These are phyloP conservation scores for Arrhopalites spinosus DNA, from an alignment of 2,888 invertebrate genomes.

Conservation along the genomic window DNA sequence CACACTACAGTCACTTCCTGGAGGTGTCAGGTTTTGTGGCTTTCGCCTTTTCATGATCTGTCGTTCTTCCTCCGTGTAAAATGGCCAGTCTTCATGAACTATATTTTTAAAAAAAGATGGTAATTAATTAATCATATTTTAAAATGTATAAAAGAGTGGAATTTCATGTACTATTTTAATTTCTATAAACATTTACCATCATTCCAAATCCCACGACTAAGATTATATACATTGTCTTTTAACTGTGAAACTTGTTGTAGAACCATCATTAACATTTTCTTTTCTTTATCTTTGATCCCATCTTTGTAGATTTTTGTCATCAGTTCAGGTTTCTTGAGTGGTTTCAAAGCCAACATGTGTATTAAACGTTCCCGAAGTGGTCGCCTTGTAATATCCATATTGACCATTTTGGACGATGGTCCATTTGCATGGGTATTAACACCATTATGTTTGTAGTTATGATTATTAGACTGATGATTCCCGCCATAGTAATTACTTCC, in stretches of 20 bases:
- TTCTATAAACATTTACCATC: conserved; percentile 66
- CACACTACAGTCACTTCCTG: conserved; percentile 71
- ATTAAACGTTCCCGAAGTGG: conserved; percentile 87
- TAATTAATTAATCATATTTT: no score
- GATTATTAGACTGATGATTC: conserved; percentile 4
- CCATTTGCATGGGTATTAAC: conserved; percentile 26
- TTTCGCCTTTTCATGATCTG: conserved; percentile 88
- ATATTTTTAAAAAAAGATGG: no score
- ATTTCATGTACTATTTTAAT: no score
- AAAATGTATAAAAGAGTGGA: no score
- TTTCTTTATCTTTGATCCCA: conserved; percentile 83
- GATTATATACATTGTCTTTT: conserved; percentile 87
- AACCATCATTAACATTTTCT: conserved; percentile 74
- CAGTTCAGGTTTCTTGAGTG: conserved; percentile 91
- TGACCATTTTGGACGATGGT: conserved; percentile 6
- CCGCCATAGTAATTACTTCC: not conserved
- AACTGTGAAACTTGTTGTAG: conserved; percentile 79
- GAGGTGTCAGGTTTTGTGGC: conserved; percentile 88
- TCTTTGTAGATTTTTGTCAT: conserved; percentile 77
- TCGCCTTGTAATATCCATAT: conserved; percentile 70
- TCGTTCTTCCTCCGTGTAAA: conserved; percentile 87
- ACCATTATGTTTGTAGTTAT: conserved; percentile 31
- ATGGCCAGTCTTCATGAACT: conserved; percentile 89
- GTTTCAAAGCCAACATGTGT: conserved; percentile 88
- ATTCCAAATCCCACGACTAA: conserved; percentile 86